Base-by-base conservation (phyloP, 2,113 vertebrate species). In the Todiramphus saurophagus region DNA sequence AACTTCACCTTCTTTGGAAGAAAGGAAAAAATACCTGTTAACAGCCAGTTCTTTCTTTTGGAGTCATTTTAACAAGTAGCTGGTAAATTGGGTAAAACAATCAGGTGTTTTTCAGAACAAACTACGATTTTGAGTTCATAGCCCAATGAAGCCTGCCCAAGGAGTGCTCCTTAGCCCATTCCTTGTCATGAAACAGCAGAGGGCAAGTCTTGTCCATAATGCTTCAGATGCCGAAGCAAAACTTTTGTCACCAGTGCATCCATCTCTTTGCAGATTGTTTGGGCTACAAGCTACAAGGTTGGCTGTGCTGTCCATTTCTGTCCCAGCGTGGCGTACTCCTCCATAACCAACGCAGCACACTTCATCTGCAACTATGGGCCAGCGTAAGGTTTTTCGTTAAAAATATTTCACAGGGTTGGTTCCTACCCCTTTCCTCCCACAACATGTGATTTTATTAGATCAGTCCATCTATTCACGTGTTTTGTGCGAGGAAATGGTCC, bases 281-380 rank as follows among this genome's bases (percentile, higher is more conserved):
- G 97, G 97, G 97, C 95, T 68, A 39, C 63, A 53, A 97, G 96
- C 88, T 97, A 97, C 94, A 98, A 97, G 87, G 90, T 97, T 62
- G 97, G 97, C 68, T 98, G 97, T 94, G 97, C 97, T 48, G 96
- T 96, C 75, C 94, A 97, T 13, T 96, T 69, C 85, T 97, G 97
- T 79, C 94, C 90, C 58, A 77, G 4, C 0, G 37, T 97, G 79
- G 1, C 5, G 0, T 56, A 82, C 76, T 41, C 17, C 63, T 7
- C 16, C 33, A 16, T 82, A 64, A 21, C 19, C 64, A 93, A 97
- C 0, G 96, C 94, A 51, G 97, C 90, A 50, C 95, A 91, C 86
- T 97, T 97, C 64, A 1, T 97, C 94, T 98, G 97, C 87, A 95
- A 97, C 95, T 98, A 98, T 1, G 97, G 94, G 15, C 97, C 97